Base-by-base conservation (phyloP, 1,140 invertebrate genomes). In the Platyura marginata region DNA sequence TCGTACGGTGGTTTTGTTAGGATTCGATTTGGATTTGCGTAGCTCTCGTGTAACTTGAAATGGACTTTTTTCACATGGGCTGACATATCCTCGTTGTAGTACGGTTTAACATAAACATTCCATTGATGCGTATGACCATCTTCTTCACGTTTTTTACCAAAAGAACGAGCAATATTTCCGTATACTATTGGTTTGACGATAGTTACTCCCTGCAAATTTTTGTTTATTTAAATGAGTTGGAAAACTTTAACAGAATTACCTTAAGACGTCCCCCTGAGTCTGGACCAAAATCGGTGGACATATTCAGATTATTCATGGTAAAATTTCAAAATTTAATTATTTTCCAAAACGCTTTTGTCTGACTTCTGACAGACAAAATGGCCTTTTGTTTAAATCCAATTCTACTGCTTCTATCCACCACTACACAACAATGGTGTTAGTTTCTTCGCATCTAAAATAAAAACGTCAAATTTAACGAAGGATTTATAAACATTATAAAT, bases 71-170 rank as follows among this genome's bases (percentile, higher is more conserved):
- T 97, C 0, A 97, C 79, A 64, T 92, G 98, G 1, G 71, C 70
- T 0, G 89, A 90, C 83, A 97, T 90, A 51, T 97, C 93, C 64
- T 90, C 86, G 53, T 90, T 89, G 11, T 71, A 71, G 57, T 88
- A 98, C 0, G 95, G 89, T 60, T 95, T 95, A 0, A 98, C 70
- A 62, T 97, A 98, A 2, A 98, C 88, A 15, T 89, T 96, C 96
- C 95, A 98, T 52, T 95, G 80, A 70, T 99, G 96, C 1, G 96
- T 98, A 54, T 98, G 95, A 1, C 93, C 92, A 70, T 98, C 93
- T 63, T 93, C 89, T 57, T 96, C 91, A n/a, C 93, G 71, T 63
- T 98, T 98, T 53, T 94, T 89, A 1, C 91, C 91, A 69, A 98
- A 95, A 58, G 91, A 92, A 46, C 86, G 67, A 0, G 95, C 90